Conservation (phyloP, 2,888 invertebrate species). For the Priocnemis perturbator region DNA sequence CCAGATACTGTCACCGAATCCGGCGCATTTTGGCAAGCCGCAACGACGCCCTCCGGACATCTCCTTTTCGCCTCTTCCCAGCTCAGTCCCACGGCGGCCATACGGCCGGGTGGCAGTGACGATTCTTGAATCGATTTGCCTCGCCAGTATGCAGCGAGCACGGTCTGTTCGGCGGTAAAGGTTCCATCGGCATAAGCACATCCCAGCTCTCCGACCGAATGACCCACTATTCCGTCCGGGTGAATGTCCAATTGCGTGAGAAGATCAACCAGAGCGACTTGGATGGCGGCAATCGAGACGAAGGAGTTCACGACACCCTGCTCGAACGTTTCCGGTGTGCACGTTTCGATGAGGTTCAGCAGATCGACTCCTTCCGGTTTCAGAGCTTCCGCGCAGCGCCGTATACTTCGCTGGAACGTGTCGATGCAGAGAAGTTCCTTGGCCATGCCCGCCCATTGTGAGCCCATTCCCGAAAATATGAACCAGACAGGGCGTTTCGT, state of each 20-base stretch:
- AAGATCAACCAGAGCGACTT: slow-evolving; percentile 96
- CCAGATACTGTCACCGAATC: slow-evolving; percentile 98
- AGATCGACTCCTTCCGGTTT: slow-evolving; percentile 89
- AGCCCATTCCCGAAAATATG: slow-evolving; percentile 98
- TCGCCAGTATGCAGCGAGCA: slow-evolving; percentile 95
- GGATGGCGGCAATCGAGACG: slow-evolving; percentile 95
- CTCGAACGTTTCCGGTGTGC: slow-evolving; percentile 86
- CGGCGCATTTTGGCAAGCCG: slow-evolving; percentile 96
- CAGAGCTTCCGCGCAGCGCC: slow-evolving; percentile 85
- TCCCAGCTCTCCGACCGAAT: slow-evolving; percentile 93
- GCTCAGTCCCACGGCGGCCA: slow-evolving; percentile 94
- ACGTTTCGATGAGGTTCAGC: slow-evolving; percentile 85
- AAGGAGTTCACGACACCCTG: slow-evolving; percentile 90
- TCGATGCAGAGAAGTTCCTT: slow-evolving; percentile 89
- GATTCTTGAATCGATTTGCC: slow-evolving; percentile 90
- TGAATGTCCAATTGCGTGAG: slow-evolving; percentile 84
- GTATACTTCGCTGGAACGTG: slow-evolving; percentile 86
- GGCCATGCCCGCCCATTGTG: slow-evolving; percentile 98
- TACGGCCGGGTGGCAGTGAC: slow-evolving; percentile 84
- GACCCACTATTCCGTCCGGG: slow-evolving; percentile 97
- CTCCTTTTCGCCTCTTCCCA: slow-evolving; percentile 88
- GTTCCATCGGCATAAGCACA: slow-evolving; percentile 98
- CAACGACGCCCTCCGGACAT: slow-evolving; percentile 86
- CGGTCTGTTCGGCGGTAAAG: slow-evolving; percentile 94
- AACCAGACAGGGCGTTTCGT: slow-evolving; percentile 93